phyloP scores from a whole-genome alignment of 2,797 vertebrate species.

The Phataginus tricuspis region DNA sequence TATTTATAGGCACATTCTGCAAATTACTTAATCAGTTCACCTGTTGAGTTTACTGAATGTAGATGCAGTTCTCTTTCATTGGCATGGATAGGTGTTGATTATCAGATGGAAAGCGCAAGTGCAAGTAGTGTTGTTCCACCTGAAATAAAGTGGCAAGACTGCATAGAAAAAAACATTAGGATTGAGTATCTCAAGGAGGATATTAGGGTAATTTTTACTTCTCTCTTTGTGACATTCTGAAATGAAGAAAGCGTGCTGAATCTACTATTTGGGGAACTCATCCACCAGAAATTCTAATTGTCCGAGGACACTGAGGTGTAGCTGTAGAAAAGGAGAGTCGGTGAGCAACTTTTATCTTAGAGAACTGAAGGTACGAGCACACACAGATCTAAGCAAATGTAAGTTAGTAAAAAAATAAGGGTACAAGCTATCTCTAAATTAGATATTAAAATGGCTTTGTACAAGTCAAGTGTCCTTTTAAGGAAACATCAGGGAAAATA shows the following conservation, averaged over 20 bases:
- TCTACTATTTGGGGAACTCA: not conserved
- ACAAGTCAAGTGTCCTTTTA: not conserved
- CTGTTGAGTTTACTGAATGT: not conserved
- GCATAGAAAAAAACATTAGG: not conserved
- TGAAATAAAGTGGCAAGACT: not conserved
- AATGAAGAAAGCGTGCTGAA: not conserved
- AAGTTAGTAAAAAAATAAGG: not conserved
- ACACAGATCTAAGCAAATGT: not conserved
- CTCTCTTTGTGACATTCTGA: not conserved
- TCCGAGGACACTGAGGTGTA: not conserved
- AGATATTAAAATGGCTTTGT: not conserved
- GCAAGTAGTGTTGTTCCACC: accelerated
- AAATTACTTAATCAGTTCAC: not conserved
- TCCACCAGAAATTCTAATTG: not conserved
- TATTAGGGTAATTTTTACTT: not conserved
- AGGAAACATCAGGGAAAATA: not conserved
- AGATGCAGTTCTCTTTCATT: not conserved
- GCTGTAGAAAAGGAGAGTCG: not conserved
- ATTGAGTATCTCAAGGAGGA: not conserved
- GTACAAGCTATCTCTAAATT: not conserved
- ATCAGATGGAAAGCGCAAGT: not conserved
- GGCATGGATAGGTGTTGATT: accelerated
- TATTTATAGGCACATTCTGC: not conserved
- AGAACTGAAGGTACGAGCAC: not conserved
- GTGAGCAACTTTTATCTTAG: not conserved